Evolutionary conservation across 1,140 invertebrate species (phyloP), one percentile per base, ranked within the genome.

Genomic region (Drosophila albomicans): DNA sequence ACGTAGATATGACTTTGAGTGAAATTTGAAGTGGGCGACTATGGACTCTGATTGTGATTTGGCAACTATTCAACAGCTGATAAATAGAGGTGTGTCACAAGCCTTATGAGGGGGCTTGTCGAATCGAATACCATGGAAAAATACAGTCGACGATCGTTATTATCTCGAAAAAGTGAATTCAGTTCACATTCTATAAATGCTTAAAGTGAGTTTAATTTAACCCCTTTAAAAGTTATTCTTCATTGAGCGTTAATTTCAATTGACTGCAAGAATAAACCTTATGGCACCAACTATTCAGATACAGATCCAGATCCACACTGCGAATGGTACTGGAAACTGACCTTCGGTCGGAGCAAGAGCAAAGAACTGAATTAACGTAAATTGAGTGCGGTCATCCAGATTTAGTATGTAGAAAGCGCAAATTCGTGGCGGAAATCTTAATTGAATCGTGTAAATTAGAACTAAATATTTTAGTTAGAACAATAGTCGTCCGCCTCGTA

Each of bases 401-500:
- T 74, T 54, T 72, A 20, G 28, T 25, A 25, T 25, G 20, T 66
- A 30, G 45, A 45, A 52, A 43, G 58, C 61, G 46, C 48, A 69
- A 84, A 68, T 63, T 32, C 46, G 52, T 49, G 64, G 43, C 80
- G 84, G 84, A 87, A 89, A 80, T 41, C 56, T 68, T 78, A 78
- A 87, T 84, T 87, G 41, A 80, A 88, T 80, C 56, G 85, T 72
- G 7, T 88, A 77, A 82, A 87, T 79, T 82, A 30, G 51, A 54
- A 15, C n/a, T 13, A 54, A 30, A 57, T 62, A 71, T 73, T 78
- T 16, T 52, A 65, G 75, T 70, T 59, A 65, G 59, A 68, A 61
- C 67, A 67, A 75, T 51, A 48, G 58, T 7, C 7, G 16, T 25
- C 20, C 61, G 16, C 38, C 48, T 51, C 8, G 10, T 16, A 63